A percentile compares a stretch with the other conserved stretches of the same genome.
Evolutionary conservation across 2,888 invertebrate species (phyloP).

Genomic region (Drosophila diplacantha): DNA sequence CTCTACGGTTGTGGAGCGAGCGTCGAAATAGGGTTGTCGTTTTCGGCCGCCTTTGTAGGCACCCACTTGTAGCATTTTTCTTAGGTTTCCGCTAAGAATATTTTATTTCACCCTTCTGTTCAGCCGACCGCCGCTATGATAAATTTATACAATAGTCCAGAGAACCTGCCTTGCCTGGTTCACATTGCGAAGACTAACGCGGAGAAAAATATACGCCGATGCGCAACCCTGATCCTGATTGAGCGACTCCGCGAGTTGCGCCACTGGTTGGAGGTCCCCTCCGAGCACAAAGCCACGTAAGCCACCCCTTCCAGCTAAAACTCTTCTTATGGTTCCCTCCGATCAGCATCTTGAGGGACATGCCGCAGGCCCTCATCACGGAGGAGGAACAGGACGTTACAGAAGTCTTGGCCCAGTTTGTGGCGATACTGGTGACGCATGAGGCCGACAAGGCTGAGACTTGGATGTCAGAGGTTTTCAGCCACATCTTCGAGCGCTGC

Average conservation of each 20-base stretch:
- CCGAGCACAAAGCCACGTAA: conserved; percentile 79
- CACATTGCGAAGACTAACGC: conserved; percentile 81
- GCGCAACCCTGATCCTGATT: conserved; percentile 84
- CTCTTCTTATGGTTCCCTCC: not conserved
- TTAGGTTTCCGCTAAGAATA: too few species aligned
- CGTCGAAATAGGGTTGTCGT: conserved; percentile 1
- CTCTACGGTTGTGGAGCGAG: not conserved
- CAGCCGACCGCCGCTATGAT: conserved; percentile 84
- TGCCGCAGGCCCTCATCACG: conserved; percentile 81
- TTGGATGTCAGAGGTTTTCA: conserved; percentile 75
- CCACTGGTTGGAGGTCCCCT: conserved; percentile 82
- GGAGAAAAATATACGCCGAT: conserved; percentile 84
- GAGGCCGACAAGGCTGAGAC: conserved; percentile 80
- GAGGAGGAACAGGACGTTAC: conserved; percentile 83
- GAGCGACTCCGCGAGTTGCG: conserved; percentile 82
- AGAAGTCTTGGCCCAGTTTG: conserved; percentile 84
- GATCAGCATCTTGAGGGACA: conserved; percentile 80
- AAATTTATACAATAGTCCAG: conserved; percentile 83
- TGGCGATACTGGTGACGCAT: conserved; percentile 85
- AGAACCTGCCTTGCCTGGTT: conserved; percentile 82
- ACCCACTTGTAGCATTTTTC: too few species aligned
- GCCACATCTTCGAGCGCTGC: conserved; percentile 74
- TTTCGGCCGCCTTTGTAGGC: too few species aligned
- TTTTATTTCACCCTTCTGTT: conserved; percentile 17
- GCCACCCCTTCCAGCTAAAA: conserved; percentile 8